Percentiles rank a stretch among this genome's conserved stretches.
Conservation (phyloP, 1,140 invertebrate species). For the Saxidomus purpurata region DNA sequence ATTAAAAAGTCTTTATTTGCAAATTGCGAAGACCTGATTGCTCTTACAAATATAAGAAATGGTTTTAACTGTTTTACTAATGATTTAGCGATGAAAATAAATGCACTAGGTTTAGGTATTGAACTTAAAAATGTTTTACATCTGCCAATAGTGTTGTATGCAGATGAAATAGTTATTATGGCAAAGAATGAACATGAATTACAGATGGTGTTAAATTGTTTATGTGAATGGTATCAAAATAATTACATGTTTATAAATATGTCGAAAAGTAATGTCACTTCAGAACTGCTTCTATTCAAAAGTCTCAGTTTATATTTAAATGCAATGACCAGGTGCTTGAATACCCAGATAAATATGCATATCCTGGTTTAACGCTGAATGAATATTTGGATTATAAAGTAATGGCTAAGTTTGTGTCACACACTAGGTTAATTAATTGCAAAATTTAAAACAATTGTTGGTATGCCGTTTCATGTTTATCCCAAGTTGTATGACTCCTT, state of each 20-base stretch:
- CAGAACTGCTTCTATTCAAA: not conserved
- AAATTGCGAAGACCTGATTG: too few relatives aligned
- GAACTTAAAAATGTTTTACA: constrained; percentile 43
- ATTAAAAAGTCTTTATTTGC: too few relatives aligned
- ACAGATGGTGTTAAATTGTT: too few relatives aligned
- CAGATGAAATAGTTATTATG: constrained; percentile 53
- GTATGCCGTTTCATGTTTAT: not conserved
- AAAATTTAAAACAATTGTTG: constrained; percentile 1
- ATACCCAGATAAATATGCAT: not conserved
- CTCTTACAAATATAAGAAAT: too few relatives aligned
- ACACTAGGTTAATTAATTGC: not conserved
- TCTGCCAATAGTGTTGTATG: constrained; percentile 23
- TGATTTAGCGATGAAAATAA: constrained; percentile 50
- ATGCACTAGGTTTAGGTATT: too few relatives aligned
- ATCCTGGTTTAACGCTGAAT: not conserved
- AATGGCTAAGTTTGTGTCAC: too few relatives aligned
- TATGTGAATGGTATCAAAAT: too few relatives aligned
- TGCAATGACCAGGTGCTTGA: too few relatives aligned
- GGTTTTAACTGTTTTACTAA: constrained; percentile 54
- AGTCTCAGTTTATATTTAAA: too few relatives aligned
- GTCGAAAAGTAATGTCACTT: constrained; percentile 6
- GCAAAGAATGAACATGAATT: too few relatives aligned
- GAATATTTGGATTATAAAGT: constrained; percentile 37
- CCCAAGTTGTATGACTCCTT: too few relatives aligned
- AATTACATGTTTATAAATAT: not conserved